phyloP scores from a whole-genome alignment of 2,888 invertebrate genomes.

The Molorchus minor region DNA sequence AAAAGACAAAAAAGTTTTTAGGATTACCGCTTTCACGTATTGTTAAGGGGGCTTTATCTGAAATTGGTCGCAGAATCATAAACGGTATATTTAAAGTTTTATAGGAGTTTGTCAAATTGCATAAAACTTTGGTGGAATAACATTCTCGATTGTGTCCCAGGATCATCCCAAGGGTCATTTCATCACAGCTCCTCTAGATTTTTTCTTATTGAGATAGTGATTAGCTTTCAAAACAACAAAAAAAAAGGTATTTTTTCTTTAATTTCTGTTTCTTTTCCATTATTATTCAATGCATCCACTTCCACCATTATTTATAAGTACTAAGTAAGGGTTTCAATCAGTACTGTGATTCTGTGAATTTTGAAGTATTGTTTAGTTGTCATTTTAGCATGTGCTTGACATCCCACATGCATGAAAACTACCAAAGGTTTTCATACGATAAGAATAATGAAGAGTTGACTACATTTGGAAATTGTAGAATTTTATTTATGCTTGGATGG shows the following conservation, averaged over 20 bases:
- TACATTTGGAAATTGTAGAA: too few species aligned
- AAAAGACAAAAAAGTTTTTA: slow-evolving; percentile 21
- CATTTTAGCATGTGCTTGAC: too few species aligned
- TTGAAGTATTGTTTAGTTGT: too few species aligned
- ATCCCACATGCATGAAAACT: too few species aligned
- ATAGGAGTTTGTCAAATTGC: slow-evolving; percentile 47
- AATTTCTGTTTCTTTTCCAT: too few species aligned
- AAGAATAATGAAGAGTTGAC: too few species aligned
- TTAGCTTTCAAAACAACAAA: slow-evolving; percentile 33
- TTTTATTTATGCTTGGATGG: too few species aligned
- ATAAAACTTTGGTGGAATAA: slow-evolving; percentile 45
- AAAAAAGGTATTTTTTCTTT: too few species aligned
- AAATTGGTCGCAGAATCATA: slow-evolving; percentile 45
- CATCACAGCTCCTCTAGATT: slow-evolving; percentile 39
- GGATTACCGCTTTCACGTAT: slow-evolving; percentile 30
- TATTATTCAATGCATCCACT: too few species aligned
- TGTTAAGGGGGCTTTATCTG: slow-evolving; percentile 39
- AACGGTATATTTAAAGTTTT: slow-evolving; percentile 47
- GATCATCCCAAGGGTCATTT: slow-evolving; percentile 45
- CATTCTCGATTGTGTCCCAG: slow-evolving; percentile 43
- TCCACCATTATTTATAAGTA: neutral
- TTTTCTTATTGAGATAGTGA: slow-evolving; percentile 34
- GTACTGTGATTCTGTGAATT: too few species aligned
- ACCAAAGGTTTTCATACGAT: too few species aligned
- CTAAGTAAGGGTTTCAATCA: too few species aligned